Evolutionary conservation across 2,797 vertebrate genomes (phyloP), one percentile per base, ranked within the genome.

Genomic region (Tolypeutes matacus): DNA sequence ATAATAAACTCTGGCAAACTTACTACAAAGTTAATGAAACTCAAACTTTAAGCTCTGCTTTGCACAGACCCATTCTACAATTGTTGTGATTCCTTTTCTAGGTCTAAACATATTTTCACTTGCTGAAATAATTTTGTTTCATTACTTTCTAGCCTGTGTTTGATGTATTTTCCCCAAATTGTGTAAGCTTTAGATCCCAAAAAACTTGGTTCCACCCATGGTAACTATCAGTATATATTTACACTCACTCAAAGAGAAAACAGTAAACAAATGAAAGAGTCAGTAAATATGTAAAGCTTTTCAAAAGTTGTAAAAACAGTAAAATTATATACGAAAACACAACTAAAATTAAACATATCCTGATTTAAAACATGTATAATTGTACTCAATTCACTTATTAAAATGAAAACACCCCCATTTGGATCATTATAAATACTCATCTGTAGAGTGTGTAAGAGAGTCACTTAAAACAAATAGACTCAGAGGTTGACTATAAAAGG

Each of bases 281-380:
- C 27, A 21, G 36, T 60, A 27, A 80, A 42, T 27, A 67, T 17
- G 46, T 70, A 78, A 42, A n/a, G 13, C 46, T 53, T 6, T 83
- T 73, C 7, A 76, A 91, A 80, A 91, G 10, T 25, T 53, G 10
- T 69, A 53, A 29, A 92, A 21, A 69, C 21, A 78, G 27, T 49
- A 25, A 78, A 86, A 70, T 69, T 72, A 75, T n/a, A 64, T 39
- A 36, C 27, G 2, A 31, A 51, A 62, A 84, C 1, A 91, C 8
- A 91, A 69, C n/a, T 82, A 89, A 81, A 29, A 29, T 53, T 6
- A 93, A 95, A 75, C 23, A 81, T 17, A 83, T 27, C 36, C 62
- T 89, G 42, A 75, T 49, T 93, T 89, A 36, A 89, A 92, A 87
- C 69, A 36, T 25, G 12, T 18, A 42, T 67, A 77, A 21, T 7